Base-by-base conservation (phyloP, 2,888 invertebrate species). In the Macrosiphum euphorbiae region DNA sequence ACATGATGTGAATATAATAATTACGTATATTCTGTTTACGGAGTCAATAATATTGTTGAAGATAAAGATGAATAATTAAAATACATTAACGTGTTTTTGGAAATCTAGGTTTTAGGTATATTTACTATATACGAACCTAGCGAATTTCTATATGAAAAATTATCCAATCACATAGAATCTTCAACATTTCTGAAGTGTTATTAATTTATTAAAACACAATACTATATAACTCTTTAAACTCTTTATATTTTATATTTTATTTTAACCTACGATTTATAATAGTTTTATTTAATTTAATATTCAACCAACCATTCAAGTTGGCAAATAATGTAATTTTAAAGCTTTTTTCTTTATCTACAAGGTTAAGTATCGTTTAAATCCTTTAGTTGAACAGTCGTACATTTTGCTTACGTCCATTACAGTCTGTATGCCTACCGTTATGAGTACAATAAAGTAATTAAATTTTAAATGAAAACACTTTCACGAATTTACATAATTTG, bases 151-250 rank as follows among this genome's bases (percentile, higher is more conserved):
- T 87, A 50, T 87, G 16, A n/a, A 88, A 88, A 58, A 55, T 88
- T 26, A 13, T 58, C 41, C 58, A 52, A 91, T 84, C 41, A 28
- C 52, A 28, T 67, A 84, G 5, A 84, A 52, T 44, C 41, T 41
- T 41, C 41, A 85, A 1, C 11, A 85, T 44, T 44, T 85, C 85
- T 61, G 86, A 86, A 92, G 86, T 92, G 50, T 92, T 86, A 87
- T 58, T 92, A 61, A 86, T 92, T 92, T 47, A 87, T 92, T 61
- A 26, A 86, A 87, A 92, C 61, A 92, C 47, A 61, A 86, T 86
- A 91, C 41, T n/a, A 67, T n/a, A 67, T 67, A 52, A 52, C 20
- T 55, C 55, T 20, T 20, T 20, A 55, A 41, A 84, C 24, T 24
- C 24, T 78, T 78, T 78, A 50, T 61, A 28, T 87, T 88, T 35